Conservation (phyloP, 1,140 invertebrate genomes). For the Zaprionus ornatus region DNA sequence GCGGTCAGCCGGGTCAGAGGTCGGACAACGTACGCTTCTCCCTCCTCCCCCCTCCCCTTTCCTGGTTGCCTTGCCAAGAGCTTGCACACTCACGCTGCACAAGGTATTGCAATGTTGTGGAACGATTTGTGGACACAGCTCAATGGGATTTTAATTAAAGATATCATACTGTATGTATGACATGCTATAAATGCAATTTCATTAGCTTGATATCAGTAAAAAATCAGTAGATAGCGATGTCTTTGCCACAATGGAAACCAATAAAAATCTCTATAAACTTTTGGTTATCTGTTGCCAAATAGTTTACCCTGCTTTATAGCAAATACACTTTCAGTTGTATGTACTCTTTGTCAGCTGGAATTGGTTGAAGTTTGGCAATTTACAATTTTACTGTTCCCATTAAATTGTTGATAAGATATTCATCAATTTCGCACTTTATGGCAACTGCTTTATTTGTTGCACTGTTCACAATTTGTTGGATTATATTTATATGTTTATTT, state of each 20-base stretch:
- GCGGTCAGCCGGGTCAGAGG: slow-evolving; percentile 38
- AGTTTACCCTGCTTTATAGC: background rate
- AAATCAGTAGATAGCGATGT: too few relatives aligned
- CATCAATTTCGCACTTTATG: background rate
- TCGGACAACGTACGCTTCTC: background rate
- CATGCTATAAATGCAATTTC: background rate
- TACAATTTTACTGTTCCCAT: background rate
- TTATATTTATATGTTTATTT: too few relatives aligned
- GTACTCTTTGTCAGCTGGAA: background rate
- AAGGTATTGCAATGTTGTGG: slow-evolving; percentile 11
- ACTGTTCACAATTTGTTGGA: background rate
- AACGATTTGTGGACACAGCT: slow-evolving; percentile 11
- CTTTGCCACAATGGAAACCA: background rate
- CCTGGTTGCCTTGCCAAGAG: background rate
- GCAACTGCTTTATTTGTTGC: background rate
- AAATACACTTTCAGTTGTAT: background rate
- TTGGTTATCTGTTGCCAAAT: background rate
- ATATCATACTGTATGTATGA: background rate
- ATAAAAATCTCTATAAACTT: background rate
- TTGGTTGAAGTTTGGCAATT: background rate
- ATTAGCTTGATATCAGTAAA: background rate
- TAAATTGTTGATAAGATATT: background rate
- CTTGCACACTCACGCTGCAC: slow-evolving; percentile 18
- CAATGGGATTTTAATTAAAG: slow-evolving; percentile 1
- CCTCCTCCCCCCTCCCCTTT: too few relatives aligned